Evolutionary conservation across 2,888 invertebrate species (phyloP).

Genomic region (Ypsolopha sequella): DNA sequence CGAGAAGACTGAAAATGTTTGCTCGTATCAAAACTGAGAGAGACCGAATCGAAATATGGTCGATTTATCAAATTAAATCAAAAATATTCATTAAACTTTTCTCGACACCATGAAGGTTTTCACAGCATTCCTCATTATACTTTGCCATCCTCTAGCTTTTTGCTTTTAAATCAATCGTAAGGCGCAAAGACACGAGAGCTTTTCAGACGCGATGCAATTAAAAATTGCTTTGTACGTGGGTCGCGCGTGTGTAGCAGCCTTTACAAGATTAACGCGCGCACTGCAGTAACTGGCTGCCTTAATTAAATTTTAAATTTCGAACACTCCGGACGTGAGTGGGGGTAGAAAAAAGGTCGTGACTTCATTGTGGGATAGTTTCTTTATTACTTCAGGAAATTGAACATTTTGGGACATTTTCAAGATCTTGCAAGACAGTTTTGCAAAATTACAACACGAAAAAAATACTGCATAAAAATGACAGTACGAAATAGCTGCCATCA

Average conservation of each 20-base stretch:
- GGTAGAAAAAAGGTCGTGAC: slow-evolving; percentile 17
- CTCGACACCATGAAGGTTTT: not conserved
- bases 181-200: slow-evolving; percentile 43
- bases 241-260: slow-evolving; percentile 35
- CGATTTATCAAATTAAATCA: too few relatives aligned
- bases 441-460: too few relatives aligned
- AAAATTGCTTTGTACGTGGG: slow-evolving; percentile 52
- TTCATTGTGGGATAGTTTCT: not conserved
- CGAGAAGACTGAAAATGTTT: too few relatives aligned
- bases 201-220: slow-evolving; percentile 46
- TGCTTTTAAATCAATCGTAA: slow-evolving; percentile 49
- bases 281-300: slow-evolving; percentile 30
- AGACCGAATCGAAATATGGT: too few relatives aligned
- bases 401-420: not conserved
- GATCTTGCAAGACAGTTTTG: not conserved
- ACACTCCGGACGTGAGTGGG: slow-evolving; percentile 19
- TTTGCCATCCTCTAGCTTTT: slow-evolving; percentile 11
- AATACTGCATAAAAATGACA: not conserved
- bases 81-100: not conserved
- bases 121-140: not conserved
- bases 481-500: too few relatives aligned
- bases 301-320: slow-evolving; percentile 58
- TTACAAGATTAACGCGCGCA: slow-evolving; percentile 47
- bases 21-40: too few relatives aligned
- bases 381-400: slow-evolving; percentile 9